A percentile compares a stretch with the other conserved stretches of the same genome.
These are phyloP conservation scores for Drosophila bocqueti DNA, from an alignment of 1,140 invertebrate genomes.

Conservation along the genomic window DNA sequence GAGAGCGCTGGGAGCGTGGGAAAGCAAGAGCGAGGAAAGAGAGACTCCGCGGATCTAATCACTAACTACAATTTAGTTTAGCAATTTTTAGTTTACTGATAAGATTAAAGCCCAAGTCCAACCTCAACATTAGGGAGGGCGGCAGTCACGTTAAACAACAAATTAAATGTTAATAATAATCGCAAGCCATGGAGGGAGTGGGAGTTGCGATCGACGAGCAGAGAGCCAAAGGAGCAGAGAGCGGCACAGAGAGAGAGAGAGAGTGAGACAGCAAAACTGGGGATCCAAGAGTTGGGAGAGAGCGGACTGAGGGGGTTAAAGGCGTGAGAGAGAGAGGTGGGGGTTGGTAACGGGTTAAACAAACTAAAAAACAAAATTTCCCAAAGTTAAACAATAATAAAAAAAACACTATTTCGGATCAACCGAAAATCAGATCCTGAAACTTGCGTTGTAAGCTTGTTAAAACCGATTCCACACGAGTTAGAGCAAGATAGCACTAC, in stretches of 20 bases:
- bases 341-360: constrained; percentile 24
- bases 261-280: constrained; percentile 5
- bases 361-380: constrained; percentile 1
- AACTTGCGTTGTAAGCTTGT: constrained; percentile 8
- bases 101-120: constrained; percentile 45
- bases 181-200: background rate
- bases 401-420: background rate
- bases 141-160: constrained; percentile 27
- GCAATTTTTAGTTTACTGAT: constrained; percentile 24
- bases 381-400: constrained; percentile 2
- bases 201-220: background rate
- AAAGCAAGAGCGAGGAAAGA: background rate
- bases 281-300: constrained; percentile 10
- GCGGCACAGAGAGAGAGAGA: background rate
- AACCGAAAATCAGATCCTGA: constrained; percentile 9
- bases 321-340: background rate
- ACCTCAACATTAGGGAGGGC: constrained; percentile 34
- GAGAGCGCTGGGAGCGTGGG: constrained; percentile 1
- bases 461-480: background rate
- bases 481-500: background rate
- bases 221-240: constrained; percentile 3
- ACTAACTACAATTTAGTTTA: constrained; percentile 29
- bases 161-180: constrained; percentile 22
- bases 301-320: background rate
- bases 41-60: constrained; percentile 21